Percentiles rank a stretch among this genome's conserved stretches.
Evolutionary conservation across 92 coral and sea anemone genomes (phyloP).

Genomic region (Zoanthus sansibaricus): DNA sequence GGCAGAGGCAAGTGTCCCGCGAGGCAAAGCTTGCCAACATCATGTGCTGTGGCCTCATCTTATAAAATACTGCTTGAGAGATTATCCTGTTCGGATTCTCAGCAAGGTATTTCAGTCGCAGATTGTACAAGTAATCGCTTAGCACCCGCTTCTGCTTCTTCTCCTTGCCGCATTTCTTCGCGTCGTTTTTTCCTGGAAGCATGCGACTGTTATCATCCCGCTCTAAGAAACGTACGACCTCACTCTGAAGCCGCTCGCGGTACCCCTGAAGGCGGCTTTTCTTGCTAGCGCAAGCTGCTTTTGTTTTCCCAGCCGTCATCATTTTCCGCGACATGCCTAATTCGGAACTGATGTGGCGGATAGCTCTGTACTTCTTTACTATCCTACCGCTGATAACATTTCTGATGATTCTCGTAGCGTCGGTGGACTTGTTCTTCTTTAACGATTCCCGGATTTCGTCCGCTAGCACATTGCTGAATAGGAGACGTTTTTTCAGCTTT

Average conservation of each 20-base stretch:
- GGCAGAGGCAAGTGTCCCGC: constrained; percentile 61
- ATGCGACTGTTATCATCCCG: constrained; percentile 38
- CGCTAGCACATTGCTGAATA: constrained; percentile 48
- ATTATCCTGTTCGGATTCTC: constrained; percentile 45
- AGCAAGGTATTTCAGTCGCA: constrained; percentile 39
- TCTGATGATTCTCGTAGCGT: background rate
- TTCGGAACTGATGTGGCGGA: background rate
- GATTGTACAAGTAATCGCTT: constrained; percentile 45
- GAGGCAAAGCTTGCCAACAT: constrained; percentile 45
- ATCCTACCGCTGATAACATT: background rate
- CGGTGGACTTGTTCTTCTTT: background rate
- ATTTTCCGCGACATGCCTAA: background rate
- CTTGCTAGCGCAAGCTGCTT: background rate
- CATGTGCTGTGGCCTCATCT: constrained; percentile 43
- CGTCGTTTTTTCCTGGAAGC: constrained; percentile 68
- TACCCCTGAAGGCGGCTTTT: background rate
- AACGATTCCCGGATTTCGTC: constrained; percentile 49
- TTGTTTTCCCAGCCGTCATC: background rate
- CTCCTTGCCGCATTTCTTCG: constrained; percentile 28
- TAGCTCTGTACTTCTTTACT: background rate
- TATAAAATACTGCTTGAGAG: constrained; percentile 45
- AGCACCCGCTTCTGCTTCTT: constrained; percentile 52
- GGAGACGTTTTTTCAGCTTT: constrained; percentile 35
- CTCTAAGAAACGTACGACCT: background rate
- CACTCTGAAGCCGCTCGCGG: background rate